phyloP scores from a whole-genome alignment of 1,140 invertebrate species.

The Bombus ignitus region DNA sequence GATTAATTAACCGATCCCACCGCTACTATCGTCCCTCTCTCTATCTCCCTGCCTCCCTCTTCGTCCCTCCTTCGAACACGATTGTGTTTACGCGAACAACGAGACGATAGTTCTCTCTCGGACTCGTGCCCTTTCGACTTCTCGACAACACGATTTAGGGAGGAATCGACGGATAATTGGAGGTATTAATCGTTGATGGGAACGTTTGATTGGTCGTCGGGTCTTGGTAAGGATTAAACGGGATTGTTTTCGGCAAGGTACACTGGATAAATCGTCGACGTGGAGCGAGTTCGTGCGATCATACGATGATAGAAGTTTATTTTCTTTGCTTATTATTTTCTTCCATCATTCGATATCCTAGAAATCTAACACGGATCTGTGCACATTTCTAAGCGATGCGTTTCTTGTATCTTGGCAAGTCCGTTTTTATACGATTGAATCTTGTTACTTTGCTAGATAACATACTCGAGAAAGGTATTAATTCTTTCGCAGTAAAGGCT shows the following conservation, averaged over 20 bases:
- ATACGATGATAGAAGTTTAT: no score
- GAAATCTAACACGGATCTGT: background rate
- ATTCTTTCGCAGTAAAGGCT: no score
- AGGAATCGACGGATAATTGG: background rate
- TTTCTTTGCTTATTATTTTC: background rate
- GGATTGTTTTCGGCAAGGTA: background rate
- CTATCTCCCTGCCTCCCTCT: background rate
- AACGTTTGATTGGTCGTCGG: background rate
- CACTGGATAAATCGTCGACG: background rate
- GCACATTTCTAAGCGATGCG: background rate
- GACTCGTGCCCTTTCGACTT: background rate
- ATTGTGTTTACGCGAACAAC: background rate
- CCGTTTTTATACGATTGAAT: no score
- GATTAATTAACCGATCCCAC: constrained; percentile 49
- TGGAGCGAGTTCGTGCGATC: constrained; percentile 2
- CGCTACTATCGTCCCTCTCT: no score
- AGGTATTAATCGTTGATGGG: constrained; percentile 1
- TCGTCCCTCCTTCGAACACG: background rate
- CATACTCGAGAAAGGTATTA: no score
- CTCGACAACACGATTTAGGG: background rate
- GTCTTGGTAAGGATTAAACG: background rate
- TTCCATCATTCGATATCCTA: background rate
- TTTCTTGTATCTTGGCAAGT: no score
- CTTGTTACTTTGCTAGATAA: no score
- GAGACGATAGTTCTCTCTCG: background rate